Conservation (phyloP, 2,888 invertebrate genomes). For the Drosophila ochracea region DNA sequence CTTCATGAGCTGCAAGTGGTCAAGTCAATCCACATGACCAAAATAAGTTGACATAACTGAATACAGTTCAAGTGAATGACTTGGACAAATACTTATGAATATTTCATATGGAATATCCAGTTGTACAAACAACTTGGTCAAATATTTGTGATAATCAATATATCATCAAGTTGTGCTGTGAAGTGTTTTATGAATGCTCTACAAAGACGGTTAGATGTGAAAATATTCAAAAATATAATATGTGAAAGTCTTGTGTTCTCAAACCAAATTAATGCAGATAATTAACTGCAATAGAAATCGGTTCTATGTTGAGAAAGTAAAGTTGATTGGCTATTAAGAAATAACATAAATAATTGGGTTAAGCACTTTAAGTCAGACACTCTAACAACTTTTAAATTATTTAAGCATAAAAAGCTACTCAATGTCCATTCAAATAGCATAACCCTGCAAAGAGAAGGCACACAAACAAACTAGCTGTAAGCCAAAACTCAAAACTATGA, state of each 20-base stretch:
- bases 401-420: neutral
- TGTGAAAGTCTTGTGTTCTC: neutral
- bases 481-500: conserved; percentile 2
- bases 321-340: neutral
- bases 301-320: neutral
- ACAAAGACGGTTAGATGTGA: neutral
- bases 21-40: neutral
- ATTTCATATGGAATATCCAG: neutral
- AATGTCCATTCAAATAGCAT: neutral
- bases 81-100: conserved; percentile 2
- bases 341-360: neutral
- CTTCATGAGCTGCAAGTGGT: conserved; percentile 11
- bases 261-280: neutral
- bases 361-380: neutral
- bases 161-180: neutral
- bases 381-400: neutral
- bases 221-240: neutral
- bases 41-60: conserved; percentile 14
- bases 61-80: conserved; percentile 16
- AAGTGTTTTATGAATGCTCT: neutral
- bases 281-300: neutral
- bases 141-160: conserved; percentile 8
- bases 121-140: neutral
- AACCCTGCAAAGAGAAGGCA: neutral
- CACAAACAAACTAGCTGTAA: neutral